A percentile compares a stretch with the other conserved stretches of the same genome.
Conservation (phyloP, 2,888 invertebrate genomes). For the Diachrysia chrysitis region DNA sequence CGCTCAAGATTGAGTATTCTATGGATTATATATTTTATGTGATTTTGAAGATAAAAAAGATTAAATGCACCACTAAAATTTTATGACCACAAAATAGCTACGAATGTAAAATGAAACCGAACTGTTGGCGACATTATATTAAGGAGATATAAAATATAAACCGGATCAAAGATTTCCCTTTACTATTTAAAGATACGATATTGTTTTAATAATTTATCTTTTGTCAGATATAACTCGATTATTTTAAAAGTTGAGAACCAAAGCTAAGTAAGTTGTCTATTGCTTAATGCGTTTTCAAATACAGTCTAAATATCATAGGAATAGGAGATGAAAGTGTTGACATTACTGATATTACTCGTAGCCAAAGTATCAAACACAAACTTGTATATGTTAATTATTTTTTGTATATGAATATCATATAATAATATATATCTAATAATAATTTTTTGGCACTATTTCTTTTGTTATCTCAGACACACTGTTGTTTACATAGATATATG, state of each 20-base stretch:
- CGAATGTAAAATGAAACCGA: conserved; percentile 24
- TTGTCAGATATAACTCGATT: background rate
- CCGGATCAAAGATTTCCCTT: conserved; percentile 1
- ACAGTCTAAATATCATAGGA: background rate
- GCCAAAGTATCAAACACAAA: background rate
- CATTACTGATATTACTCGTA: background rate
- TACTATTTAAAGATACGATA: background rate
- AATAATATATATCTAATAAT: too few relatives aligned
- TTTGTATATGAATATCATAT: too few relatives aligned
- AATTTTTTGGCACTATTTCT: too few relatives aligned
- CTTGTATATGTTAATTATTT: too few relatives aligned
- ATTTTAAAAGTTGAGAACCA: background rate
- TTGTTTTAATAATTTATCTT: conserved; percentile 1
- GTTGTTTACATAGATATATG: too few relatives aligned
- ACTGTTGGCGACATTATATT: conserved; percentile 27
- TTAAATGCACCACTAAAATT: conserved; percentile 36
- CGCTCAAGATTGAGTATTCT: conserved; percentile 34
- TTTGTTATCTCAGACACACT: too few relatives aligned
- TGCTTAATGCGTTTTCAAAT: background rate
- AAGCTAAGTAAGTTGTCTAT: too few relatives aligned
- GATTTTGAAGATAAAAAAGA: conserved; percentile 32
- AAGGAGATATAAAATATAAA: background rate
- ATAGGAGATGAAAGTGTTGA: background rate
- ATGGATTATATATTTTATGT: conserved; percentile 27
- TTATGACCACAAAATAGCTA: conserved; percentile 42